Base-by-base conservation (phyloP, 2,113 vertebrate genomes). In the Zosterops pallidus region DNA sequence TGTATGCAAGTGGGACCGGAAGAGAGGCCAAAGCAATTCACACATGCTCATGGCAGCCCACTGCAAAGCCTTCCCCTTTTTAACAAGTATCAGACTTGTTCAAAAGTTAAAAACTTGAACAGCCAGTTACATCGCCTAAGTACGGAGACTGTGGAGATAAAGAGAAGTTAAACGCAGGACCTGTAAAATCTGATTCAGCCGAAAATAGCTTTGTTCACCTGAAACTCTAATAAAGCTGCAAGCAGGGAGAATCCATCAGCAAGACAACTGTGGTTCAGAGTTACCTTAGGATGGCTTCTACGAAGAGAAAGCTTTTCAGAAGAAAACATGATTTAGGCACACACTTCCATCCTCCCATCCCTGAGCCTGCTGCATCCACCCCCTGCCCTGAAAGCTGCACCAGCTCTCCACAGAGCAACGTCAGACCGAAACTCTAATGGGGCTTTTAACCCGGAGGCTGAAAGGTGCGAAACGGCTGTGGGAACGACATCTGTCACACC, bases 1-100 rank as follows among this genome's bases (percentile, higher is more conserved):
- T 3, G 22, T 9, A 12, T 2, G 33, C 41, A 47, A 80, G 12
- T 4, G 14, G 21, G 4, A 49, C 37, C 59, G 69, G 81, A 74
- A 68, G 37, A 35, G 67, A 88, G 39, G 21, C 41, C 47, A 76
- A 28, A 37, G 60, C 8, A 70, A 29, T 23, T 65, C 10, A 49
- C 9, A 9, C 10, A 4, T 29, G 35, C 8, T 74, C 71, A 56
- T 0, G 0, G 31, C 13, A 63, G 47, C 13, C 21, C 44, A 18
- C 1, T 23, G 63, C 35, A 37, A 72, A 92, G 24, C 0, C 5
- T 35, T 59, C 17, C 50, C 7, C 59, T 60, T 78, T 65, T 42
- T 16, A 78, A 31, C 15, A 68, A 75, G 76, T 18, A 77, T 33
- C 31, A 60, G 83, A 63, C 25, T 56, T 33, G 11, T 56, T 33